Evolutionary conservation across 2,888 invertebrate species (phyloP).

Genomic region (Gnatocerus cornutus): DNA sequence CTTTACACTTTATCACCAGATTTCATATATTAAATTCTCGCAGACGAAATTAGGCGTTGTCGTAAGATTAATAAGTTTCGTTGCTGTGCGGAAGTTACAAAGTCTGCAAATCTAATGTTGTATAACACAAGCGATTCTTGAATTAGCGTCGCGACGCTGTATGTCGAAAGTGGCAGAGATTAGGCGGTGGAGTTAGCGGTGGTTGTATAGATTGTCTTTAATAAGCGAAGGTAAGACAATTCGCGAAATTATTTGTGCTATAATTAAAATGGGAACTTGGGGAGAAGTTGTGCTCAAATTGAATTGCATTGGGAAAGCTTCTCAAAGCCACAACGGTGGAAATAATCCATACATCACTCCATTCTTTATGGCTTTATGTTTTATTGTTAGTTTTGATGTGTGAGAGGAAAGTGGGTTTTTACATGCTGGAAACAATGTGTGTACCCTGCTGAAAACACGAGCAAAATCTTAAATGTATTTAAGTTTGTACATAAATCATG

Average conservation of each 20-base stretch:
- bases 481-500: conserved; percentile 5
- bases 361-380: no score
- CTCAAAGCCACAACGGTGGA: neutral
- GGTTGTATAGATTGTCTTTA: conserved; percentile 6
- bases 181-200: neutral
- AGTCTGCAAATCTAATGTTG: neutral
- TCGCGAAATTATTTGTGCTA: conserved; percentile 19
- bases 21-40: conserved; percentile 39
- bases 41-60: conserved; percentile 22
- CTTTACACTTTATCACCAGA: conserved; percentile 30
- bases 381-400: no score
- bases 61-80: conserved; percentile 35
- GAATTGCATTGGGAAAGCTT: neutral
- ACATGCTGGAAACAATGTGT: neutral
- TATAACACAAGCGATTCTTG: conserved; percentile 7
- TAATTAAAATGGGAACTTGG: conserved; percentile 9
- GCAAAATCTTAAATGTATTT: neutral
- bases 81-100: conserved; percentile 7
- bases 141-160: conserved; percentile 4
- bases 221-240: conserved; percentile 11
- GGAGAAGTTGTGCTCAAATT: neutral
- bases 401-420: neutral
- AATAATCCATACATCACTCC: no score
- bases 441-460: neutral
- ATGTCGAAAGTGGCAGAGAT: neutral